Evolutionary conservation across 1,140 invertebrate genomes (phyloP).

Genomic region (Atta cephalotes): DNA sequence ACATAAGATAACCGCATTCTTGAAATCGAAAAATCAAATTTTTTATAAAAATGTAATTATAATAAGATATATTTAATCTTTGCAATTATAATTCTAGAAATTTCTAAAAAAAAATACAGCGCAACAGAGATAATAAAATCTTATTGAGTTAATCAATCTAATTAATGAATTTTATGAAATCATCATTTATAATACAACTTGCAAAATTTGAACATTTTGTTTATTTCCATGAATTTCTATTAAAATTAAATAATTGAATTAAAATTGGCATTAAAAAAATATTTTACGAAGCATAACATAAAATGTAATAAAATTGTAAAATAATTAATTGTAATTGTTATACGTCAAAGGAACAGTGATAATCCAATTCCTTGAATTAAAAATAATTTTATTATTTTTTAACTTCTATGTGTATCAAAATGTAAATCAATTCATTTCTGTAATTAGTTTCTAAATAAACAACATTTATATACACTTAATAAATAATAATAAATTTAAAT

Average conservation of each 20-base stretch:
- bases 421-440: too few relatives aligned
- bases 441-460: too few relatives aligned
- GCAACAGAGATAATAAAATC: neutral
- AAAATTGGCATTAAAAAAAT: neutral
- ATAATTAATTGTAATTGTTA: neutral
- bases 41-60: neutral
- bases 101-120: slow-evolving; percentile 1
- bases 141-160: neutral
- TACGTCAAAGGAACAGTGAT: too few relatives aligned
- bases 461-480: too few relatives aligned
- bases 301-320: neutral
- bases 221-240: neutral
- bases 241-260: neutral
- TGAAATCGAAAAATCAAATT: neutral
- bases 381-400: too few relatives aligned
- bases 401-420: too few relatives aligned
- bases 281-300: neutral
- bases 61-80: neutral
- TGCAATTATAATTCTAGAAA: neutral
- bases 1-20: neutral
- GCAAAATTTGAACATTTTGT: neutral
- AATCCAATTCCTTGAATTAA: too few relatives aligned
- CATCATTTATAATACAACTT: neutral
- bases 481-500: too few relatives aligned
- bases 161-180: neutral